Base-by-base conservation (phyloP, 1,140 invertebrate species). In the Aporrectodea caliginosa region DNA sequence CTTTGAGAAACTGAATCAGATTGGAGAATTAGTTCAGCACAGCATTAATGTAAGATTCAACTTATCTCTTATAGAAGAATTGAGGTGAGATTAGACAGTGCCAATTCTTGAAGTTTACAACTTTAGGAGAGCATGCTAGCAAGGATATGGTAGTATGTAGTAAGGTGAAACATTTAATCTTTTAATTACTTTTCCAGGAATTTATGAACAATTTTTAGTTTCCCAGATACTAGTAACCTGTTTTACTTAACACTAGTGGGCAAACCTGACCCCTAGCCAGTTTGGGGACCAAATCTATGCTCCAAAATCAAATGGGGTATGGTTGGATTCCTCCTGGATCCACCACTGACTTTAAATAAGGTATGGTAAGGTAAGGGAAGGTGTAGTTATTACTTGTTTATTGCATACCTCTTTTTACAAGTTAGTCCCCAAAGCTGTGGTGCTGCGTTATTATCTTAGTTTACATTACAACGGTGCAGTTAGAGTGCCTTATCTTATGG, bases 11-110 rank as follows among this genome's bases (percentile, higher is more conserved):
- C 85, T 95, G 0, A 88, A 89, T 29, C 92, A 94, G 86, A 87
- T 91, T 77, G 85, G 83, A 16, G 90, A 91, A 1, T 85, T 96
- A 29, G 93, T 96, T 2, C 90, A 92, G 78, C 92, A 94, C 85
- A 94, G 93, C 71, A 90, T 22, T 69, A 35, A 22, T 77, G 73
- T 73, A 68, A 35, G n/a, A 1, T 29, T 70, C 75, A 34, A 35
- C 35, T 33, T 32, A 34, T 78, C 27, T 43, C 30, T 74, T 81
- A 12, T 78, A 58, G 43, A 58, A 58, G 6, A 6, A 58, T 6
- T 22, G 6, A 58, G 6, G 43, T 58, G 43, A 58, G n/a, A n/a
- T n/a, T n/a, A n/a, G n/a, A n/a, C n/a, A n/a, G n/a, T n/a, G n/a
- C n/a, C n/a, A n/a, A n/a, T n/a, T n/a, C n/a, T n/a, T n/a, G n/a